Evolutionary conservation across 2,888 invertebrate genomes (phyloP).

Genomic region (Malacosoma neustria): DNA sequence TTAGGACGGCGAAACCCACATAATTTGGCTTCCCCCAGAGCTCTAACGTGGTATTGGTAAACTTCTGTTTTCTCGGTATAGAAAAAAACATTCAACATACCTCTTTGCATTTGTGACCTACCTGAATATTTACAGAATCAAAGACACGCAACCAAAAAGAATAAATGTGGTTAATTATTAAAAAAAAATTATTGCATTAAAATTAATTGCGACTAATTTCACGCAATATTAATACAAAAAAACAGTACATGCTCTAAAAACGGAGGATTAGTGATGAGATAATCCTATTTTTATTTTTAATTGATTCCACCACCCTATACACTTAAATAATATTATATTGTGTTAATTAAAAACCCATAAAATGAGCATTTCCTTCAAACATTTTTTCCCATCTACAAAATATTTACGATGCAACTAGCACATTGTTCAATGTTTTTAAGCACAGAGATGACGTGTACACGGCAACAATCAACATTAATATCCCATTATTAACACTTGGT

Average conservation of each 20-base stretch:
- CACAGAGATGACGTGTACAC: slow-evolving; percentile 23
- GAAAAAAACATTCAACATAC: too few species aligned
- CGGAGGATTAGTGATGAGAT: slow-evolving; percentile 3
- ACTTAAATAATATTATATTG: too few species aligned
- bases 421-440: slow-evolving; percentile 19
- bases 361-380: background rate
- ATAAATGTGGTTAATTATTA: too few species aligned
- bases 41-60: too few species aligned
- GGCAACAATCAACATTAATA: slow-evolving; percentile 24
- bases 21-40: too few species aligned
- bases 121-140: too few species aligned
- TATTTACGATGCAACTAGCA: slow-evolving; percentile 14
- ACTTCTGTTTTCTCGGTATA: too few species aligned
- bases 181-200: too few species aligned
- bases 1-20: too few species aligned
- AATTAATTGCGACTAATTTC: background rate
- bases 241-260: slow-evolving; percentile 1
- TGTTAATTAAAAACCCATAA: background rate
- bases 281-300: slow-evolving; percentile 5
- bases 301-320: too few species aligned
- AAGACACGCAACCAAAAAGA: too few species aligned
- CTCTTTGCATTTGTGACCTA: too few species aligned
- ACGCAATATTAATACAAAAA: slow-evolving; percentile 3
- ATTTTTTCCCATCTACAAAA: background rate
- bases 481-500: slow-evolving; percentile 34